A percentile compares a stretch with the other conserved stretches of the same genome.
Evolutionary conservation across 2,113 vertebrate genomes (phyloP).

Genomic region (Oreochromis spilurus): DNA sequence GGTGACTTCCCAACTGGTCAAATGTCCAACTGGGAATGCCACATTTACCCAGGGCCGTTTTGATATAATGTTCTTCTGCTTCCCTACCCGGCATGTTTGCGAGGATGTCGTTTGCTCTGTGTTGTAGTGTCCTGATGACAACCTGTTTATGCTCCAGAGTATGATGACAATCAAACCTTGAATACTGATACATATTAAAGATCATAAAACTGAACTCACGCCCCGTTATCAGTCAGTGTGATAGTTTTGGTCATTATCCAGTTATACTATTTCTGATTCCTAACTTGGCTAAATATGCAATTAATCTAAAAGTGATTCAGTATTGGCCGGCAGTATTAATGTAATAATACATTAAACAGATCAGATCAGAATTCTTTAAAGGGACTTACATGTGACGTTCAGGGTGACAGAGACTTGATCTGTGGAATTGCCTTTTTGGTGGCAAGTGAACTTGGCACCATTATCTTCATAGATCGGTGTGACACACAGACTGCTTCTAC

Average conservation of each 20-base stretch:
- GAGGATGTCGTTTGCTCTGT: background rate
- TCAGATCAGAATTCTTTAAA: background rate
- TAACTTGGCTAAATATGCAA: background rate
- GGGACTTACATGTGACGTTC: slow-evolving; percentile 70
- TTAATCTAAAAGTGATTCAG: background rate
- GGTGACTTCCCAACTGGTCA: background rate
- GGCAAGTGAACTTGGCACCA: slow-evolving; percentile 65
- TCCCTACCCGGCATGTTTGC: rapidly evolving
- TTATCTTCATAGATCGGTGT: slow-evolving; percentile 57
- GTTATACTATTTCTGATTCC: background rate
- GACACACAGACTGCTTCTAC: slow-evolving; percentile 64
- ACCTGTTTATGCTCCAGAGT: background rate
- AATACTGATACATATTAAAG: background rate
- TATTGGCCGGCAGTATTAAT: background rate
- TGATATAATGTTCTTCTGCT: background rate
- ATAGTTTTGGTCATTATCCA: background rate
- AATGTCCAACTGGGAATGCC: background rate
- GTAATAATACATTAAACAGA: background rate
- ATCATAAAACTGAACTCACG: background rate
- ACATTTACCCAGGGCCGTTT: background rate
- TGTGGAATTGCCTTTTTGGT: slow-evolving; percentile 32
- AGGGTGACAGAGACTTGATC: slow-evolving; percentile 55
- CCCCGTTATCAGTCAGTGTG: background rate
- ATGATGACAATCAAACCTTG: background rate
- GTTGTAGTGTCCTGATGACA: background rate